Percentiles rank a stretch among this genome's conserved stretches.
Conservation (phyloP, 2,888 invertebrate species). For the Argyresthia goedartella region DNA sequence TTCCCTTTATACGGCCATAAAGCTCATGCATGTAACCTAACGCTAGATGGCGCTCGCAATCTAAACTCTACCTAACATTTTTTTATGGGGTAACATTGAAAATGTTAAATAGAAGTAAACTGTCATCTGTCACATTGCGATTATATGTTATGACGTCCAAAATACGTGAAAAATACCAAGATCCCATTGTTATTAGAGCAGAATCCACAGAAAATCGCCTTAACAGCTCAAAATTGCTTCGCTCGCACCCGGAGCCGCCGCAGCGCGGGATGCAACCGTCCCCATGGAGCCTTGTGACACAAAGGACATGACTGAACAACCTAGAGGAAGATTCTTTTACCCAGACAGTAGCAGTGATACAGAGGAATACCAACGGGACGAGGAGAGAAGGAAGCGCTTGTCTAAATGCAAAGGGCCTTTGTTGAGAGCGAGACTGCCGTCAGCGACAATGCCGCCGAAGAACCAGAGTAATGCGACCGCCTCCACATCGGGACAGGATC, state of each 20-base stretch:
- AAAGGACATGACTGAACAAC: slow-evolving; percentile 6
- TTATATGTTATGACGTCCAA: too few relatives aligned
- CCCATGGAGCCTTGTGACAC: slow-evolving; percentile 1
- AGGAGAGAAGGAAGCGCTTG: slow-evolving; percentile 75
- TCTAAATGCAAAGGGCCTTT: slow-evolving; percentile 51
- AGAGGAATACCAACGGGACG: slow-evolving; percentile 81
- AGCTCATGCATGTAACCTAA: too few relatives aligned
- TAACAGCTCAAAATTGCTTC: too few relatives aligned
- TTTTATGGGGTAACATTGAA: too few relatives aligned
- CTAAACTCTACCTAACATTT: too few relatives aligned
- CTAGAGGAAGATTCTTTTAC: slow-evolving; percentile 47
- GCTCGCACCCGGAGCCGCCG: background rate
- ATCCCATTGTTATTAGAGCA: too few relatives aligned
- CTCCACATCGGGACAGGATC: slow-evolving; percentile 26
- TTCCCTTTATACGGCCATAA: too few relatives aligned
- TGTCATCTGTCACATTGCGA: too few relatives aligned
- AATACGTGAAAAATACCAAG: too few relatives aligned
- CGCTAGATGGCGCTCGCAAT: too few relatives aligned
- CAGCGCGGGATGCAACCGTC: background rate
- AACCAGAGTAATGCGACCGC: slow-evolving; percentile 42
- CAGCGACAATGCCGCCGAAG: slow-evolving; percentile 44
- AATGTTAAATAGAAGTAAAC: too few relatives aligned
- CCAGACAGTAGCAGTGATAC: slow-evolving; percentile 87
- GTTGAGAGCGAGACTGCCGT: slow-evolving; percentile 32
- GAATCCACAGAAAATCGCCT: too few relatives aligned